phyloP scores from a whole-genome alignment of 2,113 vertebrate genomes.

The Physeter macrocephalus region DNA sequence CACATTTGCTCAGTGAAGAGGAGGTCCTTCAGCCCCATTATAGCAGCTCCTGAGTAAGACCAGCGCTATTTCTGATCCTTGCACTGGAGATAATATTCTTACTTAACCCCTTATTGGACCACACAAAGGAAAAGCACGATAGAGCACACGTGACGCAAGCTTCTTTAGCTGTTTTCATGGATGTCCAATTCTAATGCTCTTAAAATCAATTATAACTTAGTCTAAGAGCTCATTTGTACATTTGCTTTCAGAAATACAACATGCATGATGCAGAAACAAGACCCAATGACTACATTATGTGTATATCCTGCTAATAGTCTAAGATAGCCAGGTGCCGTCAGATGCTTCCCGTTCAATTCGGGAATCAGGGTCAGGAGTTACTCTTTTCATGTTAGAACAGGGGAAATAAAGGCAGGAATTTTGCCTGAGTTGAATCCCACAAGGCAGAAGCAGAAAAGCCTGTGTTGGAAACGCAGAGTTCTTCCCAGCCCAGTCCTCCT shows the following conservation, averaged over 20 bases:
- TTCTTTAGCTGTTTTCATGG: background rate
- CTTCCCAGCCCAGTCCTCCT: background rate
- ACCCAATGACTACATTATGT: background rate
- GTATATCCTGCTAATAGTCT: background rate
- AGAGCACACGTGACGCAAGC: rapidly evolving
- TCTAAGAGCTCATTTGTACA: background rate
- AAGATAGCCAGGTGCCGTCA: background rate
- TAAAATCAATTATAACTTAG: background rate
- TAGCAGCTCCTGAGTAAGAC: background rate
- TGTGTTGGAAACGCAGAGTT: background rate
- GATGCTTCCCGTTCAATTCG: background rate
- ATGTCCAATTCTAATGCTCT: background rate
- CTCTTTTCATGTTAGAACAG: background rate
- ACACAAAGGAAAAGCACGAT: background rate
- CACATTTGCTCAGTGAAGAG: background rate
- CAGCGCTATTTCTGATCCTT: background rate
- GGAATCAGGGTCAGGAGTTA: background rate
- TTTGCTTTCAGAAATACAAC: background rate
- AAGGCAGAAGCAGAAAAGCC: background rate
- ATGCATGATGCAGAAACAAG: background rate
- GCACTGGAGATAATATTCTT: background rate
- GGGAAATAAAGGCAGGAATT: background rate
- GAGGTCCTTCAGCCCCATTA: background rate
- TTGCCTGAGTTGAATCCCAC: background rate
- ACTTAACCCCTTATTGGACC: background rate